phyloP scores from a whole-genome alignment of 1,140 invertebrate species.

The Calliphora vicina region DNA sequence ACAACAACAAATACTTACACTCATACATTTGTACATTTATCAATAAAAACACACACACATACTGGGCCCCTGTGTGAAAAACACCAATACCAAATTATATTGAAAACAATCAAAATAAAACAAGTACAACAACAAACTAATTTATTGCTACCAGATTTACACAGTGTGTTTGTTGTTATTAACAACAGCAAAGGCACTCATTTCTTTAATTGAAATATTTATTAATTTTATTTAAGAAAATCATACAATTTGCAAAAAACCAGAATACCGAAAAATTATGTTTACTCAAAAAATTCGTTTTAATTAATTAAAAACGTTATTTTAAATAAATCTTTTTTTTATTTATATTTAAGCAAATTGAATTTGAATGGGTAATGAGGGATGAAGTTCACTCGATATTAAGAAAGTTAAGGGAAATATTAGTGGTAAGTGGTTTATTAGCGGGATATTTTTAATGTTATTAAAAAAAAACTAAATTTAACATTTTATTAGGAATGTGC shows the following conservation, averaged over 20 bases:
- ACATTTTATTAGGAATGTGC: constrained; percentile 75
- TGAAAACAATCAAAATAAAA: neutral
- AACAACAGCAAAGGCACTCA: neutral
- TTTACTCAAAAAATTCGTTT: neutral
- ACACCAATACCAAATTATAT: neutral
- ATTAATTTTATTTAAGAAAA: neutral
- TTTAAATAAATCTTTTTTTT: neutral
- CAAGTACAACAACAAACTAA: neutral
- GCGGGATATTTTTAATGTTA: too few relatives aligned
- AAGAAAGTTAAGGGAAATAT: constrained; percentile 79
- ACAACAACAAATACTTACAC: neutral
- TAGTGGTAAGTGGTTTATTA: constrained; percentile 77
- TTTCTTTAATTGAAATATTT: neutral
- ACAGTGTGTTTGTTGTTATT: neutral
- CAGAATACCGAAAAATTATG: neutral
- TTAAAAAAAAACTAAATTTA: too few relatives aligned
- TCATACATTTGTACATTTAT: too few relatives aligned
- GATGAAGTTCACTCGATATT: constrained; percentile 85
- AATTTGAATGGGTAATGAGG: constrained; percentile 89
- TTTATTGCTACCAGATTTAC: constrained; percentile 10
- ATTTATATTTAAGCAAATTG: constrained; percentile 74
- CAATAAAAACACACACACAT: too few relatives aligned
- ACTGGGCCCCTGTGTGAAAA: neutral
- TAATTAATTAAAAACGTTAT: neutral
- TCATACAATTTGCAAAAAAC: neutral